Base-by-base conservation (phyloP, 2,888 invertebrate species). In the Quadriops clusia region DNA sequence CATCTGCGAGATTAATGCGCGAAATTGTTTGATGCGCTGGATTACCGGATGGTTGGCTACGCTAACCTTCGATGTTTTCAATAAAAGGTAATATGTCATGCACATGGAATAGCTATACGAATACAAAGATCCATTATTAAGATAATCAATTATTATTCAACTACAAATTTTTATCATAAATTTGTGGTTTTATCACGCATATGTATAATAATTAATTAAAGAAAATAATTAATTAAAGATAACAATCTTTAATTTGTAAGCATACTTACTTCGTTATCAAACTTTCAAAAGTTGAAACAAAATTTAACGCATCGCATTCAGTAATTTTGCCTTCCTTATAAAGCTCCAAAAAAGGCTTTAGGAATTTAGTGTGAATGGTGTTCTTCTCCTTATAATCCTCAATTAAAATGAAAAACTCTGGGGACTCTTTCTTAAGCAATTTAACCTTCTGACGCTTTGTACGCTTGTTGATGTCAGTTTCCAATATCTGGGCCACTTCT, bases 41-140 rank as follows among this genome's bases (percentile, higher is more conserved):
- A 86, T 72, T 8, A 94, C 76, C n/a, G 95, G 94, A 66, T 97
- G 95, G 44, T 78, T 77, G 47, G 77, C 73, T 12, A 85, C 68
- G 31, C 72, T 68, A 12, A 70, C 61, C 46, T 74, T 75, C 50
- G 78, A 77, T 31, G 82, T 72, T 65, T 90, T 90, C 9, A 94
- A 60, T 44, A 85, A 67, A 43, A 94, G 58, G 58, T 91, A 93
- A n/a, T n/a, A n/a, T n/a, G n/a, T n/a, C 61, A 85, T 89, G 27
- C 75, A 71, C 12, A 77, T 74, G 45, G 82, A 82, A 54, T 93
- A 93, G 53, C 87, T 89, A 51, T 70, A 69, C 65, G 31, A 30
- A 36, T 18, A 18, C 7, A 18, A 18, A 4, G n/a, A 18, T 18
- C 7, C 7, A n/a, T 18, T 18, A 8, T 8, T 18, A 18, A 18